A percentile compares a stretch with the other conserved stretches of the same genome.
phyloP scores from a whole-genome alignment of 2,113 vertebrate species.

The Oreotrochilus melanogaster region DNA sequence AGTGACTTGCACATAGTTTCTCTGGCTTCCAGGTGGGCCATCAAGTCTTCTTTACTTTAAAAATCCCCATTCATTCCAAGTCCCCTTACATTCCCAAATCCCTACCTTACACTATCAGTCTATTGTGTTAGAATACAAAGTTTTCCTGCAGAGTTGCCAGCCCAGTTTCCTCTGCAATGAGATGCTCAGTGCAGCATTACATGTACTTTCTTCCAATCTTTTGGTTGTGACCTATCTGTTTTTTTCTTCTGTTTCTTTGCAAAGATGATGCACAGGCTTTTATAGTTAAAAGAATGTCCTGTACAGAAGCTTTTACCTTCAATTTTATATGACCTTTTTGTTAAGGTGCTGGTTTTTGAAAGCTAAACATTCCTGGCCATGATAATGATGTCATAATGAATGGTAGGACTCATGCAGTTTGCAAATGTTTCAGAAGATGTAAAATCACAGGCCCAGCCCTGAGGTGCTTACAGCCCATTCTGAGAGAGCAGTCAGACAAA shows the following conservation, averaged over 20 bases:
- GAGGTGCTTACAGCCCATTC: not conserved
- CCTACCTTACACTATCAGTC: too few relatives aligned
- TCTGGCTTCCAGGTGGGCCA: not conserved
- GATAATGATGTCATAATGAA: not conserved
- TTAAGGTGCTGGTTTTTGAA: not conserved
- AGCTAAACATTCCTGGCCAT: not conserved
- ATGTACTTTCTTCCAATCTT: not conserved
- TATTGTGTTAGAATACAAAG: not conserved
- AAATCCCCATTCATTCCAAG: not conserved
- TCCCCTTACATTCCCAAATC: not conserved
- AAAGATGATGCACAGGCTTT: not conserved
- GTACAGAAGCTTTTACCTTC: not conserved
- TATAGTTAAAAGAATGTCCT: not conserved
- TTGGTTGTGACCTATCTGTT: not conserved
- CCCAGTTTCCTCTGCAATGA: not conserved
- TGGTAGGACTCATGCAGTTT: not conserved
- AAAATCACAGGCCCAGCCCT: not conserved
- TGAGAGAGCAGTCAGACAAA: not conserved
- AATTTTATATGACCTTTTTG: not conserved
- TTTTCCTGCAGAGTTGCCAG: not conserved
- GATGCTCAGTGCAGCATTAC: not conserved
- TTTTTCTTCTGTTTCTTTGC: not conserved
- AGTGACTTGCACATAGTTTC: not conserved
- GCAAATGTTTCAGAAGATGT: not conserved
- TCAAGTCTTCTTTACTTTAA: not conserved